A percentile compares a stretch with the other conserved stretches of the same genome.
Conservation (phyloP, 2,888 invertebrate genomes). For the Tuta absoluta region DNA sequence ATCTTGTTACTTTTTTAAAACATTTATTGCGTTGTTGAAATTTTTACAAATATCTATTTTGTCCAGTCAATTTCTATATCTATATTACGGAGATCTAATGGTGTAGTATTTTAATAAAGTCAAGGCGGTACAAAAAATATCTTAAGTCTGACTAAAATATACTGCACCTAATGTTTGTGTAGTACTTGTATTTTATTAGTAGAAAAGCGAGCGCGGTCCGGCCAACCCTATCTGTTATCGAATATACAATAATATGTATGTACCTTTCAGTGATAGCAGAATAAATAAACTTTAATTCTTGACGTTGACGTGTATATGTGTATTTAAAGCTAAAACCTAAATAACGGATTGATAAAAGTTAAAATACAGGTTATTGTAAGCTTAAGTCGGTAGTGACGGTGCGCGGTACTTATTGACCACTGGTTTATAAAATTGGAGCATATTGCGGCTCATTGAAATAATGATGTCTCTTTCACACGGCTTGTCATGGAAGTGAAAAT, state of each 20-base stretch:
- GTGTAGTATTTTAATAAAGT: conserved; percentile 19
- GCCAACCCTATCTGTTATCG: conserved; percentile 67
- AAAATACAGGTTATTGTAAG: conserved; percentile 58
- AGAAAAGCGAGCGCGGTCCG: conserved; percentile 50
- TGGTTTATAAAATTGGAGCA: conserved; percentile 16
- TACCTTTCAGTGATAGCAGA: conserved; percentile 68
- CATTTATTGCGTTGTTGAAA: conserved; percentile 42
- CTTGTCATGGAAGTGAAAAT: background rate
- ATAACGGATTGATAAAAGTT: conserved; percentile 48
- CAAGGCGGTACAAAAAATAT: conserved; percentile 28
- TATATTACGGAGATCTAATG: conserved; percentile 17
- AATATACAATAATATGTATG: conserved; percentile 59
- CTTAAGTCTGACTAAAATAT: conserved; percentile 29
- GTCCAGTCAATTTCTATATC: conserved; percentile 30
- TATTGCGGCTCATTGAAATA: conserved; percentile 22
- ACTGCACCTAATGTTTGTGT: conserved; percentile 29
- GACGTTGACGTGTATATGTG: conserved; percentile 72
- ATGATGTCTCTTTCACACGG: conserved; percentile 21
- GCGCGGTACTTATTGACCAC: conserved; percentile 53
- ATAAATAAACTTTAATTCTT: conserved; percentile 56
- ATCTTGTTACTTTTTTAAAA: conserved; percentile 39
- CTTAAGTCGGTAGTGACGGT: conserved; percentile 67
- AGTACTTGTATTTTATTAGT: conserved; percentile 36
- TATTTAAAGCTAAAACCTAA: conserved; percentile 62
- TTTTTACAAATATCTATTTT: conserved; percentile 40